Conservation (phyloP, 1,140 invertebrate genomes). For the Aphaenogaster ashmeadi region DNA sequence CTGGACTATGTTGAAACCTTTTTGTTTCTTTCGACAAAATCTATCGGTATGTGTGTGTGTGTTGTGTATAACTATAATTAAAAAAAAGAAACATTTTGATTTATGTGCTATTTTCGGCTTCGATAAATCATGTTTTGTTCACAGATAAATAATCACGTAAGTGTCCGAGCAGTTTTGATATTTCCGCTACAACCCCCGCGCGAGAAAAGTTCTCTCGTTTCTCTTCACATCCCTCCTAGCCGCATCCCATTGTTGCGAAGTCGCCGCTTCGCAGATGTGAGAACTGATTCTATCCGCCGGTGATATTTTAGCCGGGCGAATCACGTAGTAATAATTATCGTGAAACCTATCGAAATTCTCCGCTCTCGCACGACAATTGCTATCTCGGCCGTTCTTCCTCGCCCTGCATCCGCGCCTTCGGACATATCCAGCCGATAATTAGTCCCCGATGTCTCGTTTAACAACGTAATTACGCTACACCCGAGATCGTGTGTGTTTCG, state of each 20-base stretch:
- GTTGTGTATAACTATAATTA: background rate
- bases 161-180: background rate
- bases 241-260: conserved; percentile 25
- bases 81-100: conserved; percentile 7
- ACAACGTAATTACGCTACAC: background rate
- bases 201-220: conserved; percentile 23
- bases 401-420: background rate
- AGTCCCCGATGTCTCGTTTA: background rate
- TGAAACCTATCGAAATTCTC: conserved; percentile 22
- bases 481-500: background rate
- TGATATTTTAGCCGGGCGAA: conserved; percentile 40
- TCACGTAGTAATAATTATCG: conserved; percentile 57
- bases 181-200: conserved; percentile 8
- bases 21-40: background rate
- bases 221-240: background rate
- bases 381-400: background rate
- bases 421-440: background rate
- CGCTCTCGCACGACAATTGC: conserved; percentile 13
- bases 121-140: background rate
- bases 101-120: background rate
- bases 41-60: background rate
- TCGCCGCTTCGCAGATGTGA: conserved; percentile 10
- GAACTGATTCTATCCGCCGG: conserved; percentile 61
- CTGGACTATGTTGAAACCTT: background rate
- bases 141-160: background rate